A percentile compares a stretch with the other conserved stretches of the same genome.
These are phyloP conservation scores for Rhipidura dahli DNA, from an alignment of 2,113 vertebrate genomes.

Conservation along the genomic window DNA sequence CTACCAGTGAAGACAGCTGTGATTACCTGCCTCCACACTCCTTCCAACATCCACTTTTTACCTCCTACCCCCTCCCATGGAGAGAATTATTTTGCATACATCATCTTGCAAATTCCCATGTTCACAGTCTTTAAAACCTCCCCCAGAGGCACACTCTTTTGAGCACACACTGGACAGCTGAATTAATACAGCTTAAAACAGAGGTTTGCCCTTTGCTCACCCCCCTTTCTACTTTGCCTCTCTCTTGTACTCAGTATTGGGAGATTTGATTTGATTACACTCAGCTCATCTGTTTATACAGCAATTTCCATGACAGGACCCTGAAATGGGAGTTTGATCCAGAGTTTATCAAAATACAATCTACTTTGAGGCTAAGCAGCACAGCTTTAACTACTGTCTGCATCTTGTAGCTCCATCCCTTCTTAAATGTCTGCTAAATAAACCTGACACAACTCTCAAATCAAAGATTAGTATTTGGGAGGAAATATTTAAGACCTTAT, in stretches of 20 bases:
- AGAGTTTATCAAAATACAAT: neutral
- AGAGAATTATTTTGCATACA: neutral
- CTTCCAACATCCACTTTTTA: neutral
- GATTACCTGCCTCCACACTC: neutral
- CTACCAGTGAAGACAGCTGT: neutral
- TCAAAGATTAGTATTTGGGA: neutral
- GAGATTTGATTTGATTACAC: neutral
- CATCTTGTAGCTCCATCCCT: neutral
- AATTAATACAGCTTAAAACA: neutral
- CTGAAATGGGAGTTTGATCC: neutral
- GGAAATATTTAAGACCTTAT: neutral
- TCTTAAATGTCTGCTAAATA: neutral
- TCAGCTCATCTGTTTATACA: neutral
- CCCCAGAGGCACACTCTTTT: neutral
- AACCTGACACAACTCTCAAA: neutral
- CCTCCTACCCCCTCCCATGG: neutral
- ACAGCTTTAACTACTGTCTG: neutral
- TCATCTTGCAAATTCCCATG: neutral
- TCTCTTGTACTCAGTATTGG: neutral
- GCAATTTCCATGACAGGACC: neutral
- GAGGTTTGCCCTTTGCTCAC: neutral
- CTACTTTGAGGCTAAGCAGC: neutral
- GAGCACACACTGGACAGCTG: neutral
- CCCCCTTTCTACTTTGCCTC: neutral
- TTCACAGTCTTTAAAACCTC: neutral